Percentiles rank a stretch among this genome's conserved stretches.
These are phyloP conservation scores for Ambastaia sidthimunki DNA, from an alignment of 2,797 vertebrate genomes.

Conservation along the genomic window DNA sequence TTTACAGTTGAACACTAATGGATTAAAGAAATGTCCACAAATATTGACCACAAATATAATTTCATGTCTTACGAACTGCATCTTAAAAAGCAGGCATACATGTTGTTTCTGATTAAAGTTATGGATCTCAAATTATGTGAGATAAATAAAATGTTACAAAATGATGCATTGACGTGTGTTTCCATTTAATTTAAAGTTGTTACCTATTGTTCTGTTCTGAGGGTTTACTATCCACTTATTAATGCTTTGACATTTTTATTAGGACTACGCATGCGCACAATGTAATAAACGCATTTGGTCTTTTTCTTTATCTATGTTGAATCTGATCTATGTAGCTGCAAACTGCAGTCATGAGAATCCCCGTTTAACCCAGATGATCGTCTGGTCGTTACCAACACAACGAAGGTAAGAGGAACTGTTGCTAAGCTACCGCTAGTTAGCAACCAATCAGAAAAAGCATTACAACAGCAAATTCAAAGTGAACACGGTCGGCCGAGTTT, in stretches of 20 bases:
- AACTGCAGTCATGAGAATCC: neutral
- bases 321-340: constrained; percentile 1
- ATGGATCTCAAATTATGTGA: neutral
- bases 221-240: too few species aligned
- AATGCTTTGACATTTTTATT: too few species aligned
- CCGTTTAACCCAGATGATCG: neutral
- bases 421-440: constrained; percentile 52
- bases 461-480: constrained; percentile 38
- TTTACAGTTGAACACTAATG: neutral
- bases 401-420: constrained; percentile 43
- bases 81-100: neutral
- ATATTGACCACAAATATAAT: neutral
- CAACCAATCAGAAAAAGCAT: constrained; percentile 49
- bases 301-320: constrained; percentile 14
- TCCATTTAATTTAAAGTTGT: neutral
- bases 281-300: neutral
- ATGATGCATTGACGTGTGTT: neutral
- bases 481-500: neutral
- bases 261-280: neutral
- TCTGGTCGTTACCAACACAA: neutral
- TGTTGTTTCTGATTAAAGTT: neutral
- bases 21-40: neutral
- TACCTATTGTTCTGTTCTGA: too few species aligned
- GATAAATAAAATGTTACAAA: constrained; percentile 27
- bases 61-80: neutral